Base-by-base conservation (phyloP, 2,888 invertebrate species). In the Melikaiella ostensackeni region DNA sequence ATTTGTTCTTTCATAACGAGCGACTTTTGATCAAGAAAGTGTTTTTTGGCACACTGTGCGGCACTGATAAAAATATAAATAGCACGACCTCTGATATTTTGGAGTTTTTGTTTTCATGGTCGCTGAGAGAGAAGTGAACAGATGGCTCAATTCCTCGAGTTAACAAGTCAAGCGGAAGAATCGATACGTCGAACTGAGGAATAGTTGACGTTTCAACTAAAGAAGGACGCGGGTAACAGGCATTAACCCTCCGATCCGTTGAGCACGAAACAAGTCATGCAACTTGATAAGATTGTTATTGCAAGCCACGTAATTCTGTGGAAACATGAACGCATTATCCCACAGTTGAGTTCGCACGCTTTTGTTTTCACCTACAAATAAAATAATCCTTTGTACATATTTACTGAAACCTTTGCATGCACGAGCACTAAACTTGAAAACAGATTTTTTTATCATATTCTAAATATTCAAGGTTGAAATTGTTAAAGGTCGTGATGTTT, bases 221-320 rank as follows among this genome's bases (percentile, higher is more conserved):
- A 30, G 50, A 70, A 50, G 30, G 50, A 50, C 30, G 46, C 30
- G 27, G 35, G n/a, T 62, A 55, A 76, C 70, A 70, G 75, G 80
- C 46, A 77, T 77, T 78, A 80, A 80, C 77, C 76, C 70, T 74
- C 76, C 75, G 73, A 78, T 77, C 74, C 73, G 76, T 33, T 42
- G 55, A 74, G 75, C 66, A 77, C 75, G 76, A 55, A 63, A 75
- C 74, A 70, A 70, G 70, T 74, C 74, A 35, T 75, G 75, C 64
- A 46, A 62, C 46, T 75, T 78, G 77, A 76, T 80, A 80, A 80
- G 80, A 63, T 46, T 42, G 27, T n/a, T 74, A 77, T 77, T 78
- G 75, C 77, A 55, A 73, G 64, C 50, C 74, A 77, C 77, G 75
- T 77, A 76, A 80, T 76, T 63, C 77, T 46, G 11, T 55, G 16